Evolutionary conservation across 2,113 vertebrate species (phyloP).

Genomic region (Macquaria ambigua): DNA sequence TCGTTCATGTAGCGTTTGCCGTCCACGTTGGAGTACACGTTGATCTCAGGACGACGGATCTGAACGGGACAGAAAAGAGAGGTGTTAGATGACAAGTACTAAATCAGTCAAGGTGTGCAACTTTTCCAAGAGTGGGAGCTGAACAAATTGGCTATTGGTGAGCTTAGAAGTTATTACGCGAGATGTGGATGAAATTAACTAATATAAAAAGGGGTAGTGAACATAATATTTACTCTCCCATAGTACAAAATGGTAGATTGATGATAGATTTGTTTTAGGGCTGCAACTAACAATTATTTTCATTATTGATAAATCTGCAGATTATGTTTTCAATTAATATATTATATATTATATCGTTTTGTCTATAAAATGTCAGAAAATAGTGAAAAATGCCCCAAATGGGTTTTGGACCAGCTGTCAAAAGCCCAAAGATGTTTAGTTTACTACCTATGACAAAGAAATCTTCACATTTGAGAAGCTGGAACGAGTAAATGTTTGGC

Average conservation of each 20-base stretch:
- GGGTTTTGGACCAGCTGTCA: neutral
- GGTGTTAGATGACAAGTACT: neutral
- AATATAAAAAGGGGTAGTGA: neutral
- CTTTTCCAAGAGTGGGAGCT: neutral
- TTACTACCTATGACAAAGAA: neutral
- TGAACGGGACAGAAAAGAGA: neutral
- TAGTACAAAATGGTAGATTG: neutral
- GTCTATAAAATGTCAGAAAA: neutral
- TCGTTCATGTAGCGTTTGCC: constrained; percentile 88
- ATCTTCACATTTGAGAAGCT: neutral
- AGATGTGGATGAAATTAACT: neutral
- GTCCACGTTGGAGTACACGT: constrained; percentile 91
- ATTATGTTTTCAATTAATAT: too few relatives aligned
- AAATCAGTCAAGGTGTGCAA: neutral
- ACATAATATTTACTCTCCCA: neutral
- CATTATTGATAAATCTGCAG: too few relatives aligned
- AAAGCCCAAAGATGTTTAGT: neutral
- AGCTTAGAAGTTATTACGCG: neutral
- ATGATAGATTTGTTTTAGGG: neutral
- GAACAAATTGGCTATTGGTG: neutral
- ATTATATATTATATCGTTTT: too few relatives aligned
- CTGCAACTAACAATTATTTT: neutral
- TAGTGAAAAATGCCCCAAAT: neutral
- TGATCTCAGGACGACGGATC: constrained; percentile 88
- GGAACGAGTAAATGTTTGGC: too few relatives aligned